Evolutionary conservation across 1,140 invertebrate genomes (phyloP).

Genomic region (Subanguina moxae): DNA sequence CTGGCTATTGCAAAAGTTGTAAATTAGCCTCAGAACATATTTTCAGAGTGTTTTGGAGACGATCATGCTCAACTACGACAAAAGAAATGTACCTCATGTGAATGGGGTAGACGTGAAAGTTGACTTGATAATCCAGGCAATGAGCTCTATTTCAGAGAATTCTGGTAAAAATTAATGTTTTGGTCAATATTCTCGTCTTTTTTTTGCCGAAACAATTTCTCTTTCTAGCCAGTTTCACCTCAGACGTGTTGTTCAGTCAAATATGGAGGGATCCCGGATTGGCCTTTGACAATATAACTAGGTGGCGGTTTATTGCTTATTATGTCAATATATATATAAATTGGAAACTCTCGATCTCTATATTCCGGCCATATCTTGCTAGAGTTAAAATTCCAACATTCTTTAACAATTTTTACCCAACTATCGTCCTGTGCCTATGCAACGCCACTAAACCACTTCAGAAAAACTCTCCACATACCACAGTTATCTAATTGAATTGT

Average conservation of each 20-base stretch:
- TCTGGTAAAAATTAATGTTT: neutral
- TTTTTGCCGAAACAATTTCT: too few species aligned
- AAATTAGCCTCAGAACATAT: neutral
- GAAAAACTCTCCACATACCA: too few species aligned
- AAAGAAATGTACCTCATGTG: slow-evolving; percentile 27
- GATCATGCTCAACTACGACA: slow-evolving; percentile 32
- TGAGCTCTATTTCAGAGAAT: neutral
- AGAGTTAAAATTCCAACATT: too few species aligned
- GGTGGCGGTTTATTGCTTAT: slow-evolving; percentile 12
- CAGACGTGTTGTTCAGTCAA: slow-evolving; percentile 39
- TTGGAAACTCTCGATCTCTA: too few species aligned
- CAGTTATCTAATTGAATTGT: too few species aligned
- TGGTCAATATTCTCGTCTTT: too few species aligned
- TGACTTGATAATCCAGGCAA: slow-evolving; percentile 39
- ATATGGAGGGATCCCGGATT: slow-evolving; percentile 43
- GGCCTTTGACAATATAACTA: slow-evolving; percentile 38
- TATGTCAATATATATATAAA: neutral
- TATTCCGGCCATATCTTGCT: too few species aligned
- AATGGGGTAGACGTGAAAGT: slow-evolving; percentile 43
- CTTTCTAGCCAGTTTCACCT: slow-evolving; percentile 38
- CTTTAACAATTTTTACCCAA: too few species aligned
- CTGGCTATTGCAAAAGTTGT: too few species aligned
- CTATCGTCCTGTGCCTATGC: too few species aligned
- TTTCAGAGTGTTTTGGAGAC: slow-evolving; percentile 34
- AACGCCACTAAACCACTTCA: too few species aligned